These are phyloP conservation scores for Platycercus adscitus DNA, from an alignment of 2,113 vertebrate genomes.

Conservation along the genomic window DNA sequence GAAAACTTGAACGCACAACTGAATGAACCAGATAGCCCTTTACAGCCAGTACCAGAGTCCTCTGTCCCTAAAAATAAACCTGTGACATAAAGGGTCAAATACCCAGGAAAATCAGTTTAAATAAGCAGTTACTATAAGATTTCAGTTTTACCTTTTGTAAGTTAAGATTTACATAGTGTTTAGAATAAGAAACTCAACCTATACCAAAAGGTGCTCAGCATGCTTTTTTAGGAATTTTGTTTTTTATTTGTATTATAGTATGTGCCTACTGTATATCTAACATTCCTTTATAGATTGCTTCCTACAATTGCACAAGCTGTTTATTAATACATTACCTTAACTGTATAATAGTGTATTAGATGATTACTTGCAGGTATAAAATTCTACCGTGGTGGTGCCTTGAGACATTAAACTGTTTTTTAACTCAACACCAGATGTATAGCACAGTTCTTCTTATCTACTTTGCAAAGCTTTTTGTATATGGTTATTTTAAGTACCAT, in stretches of 20 bases:
- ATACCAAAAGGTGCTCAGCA: slow-evolving; percentile 86
- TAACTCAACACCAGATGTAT: slow-evolving; percentile 65
- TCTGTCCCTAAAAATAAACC: slow-evolving; percentile 58
- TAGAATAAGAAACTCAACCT: slow-evolving; percentile 71
- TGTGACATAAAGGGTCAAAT: slow-evolving; percentile 57
- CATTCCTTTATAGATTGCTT: slow-evolving; percentile 81
- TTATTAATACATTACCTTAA: slow-evolving; percentile 66
- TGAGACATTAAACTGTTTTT: slow-evolving; percentile 81
- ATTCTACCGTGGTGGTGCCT: slow-evolving; percentile 86
- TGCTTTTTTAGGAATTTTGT: slow-evolving; percentile 79
- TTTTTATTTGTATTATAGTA: slow-evolving; percentile 81
- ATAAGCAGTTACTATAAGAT: slow-evolving; percentile 55
- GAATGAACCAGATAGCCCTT: slow-evolving; percentile 64
- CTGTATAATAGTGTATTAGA: slow-evolving; percentile 69
- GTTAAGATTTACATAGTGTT: slow-evolving; percentile 74
- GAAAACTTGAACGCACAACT: slow-evolving; percentile 79
- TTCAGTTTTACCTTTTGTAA: slow-evolving; percentile 75
- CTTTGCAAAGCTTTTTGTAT: slow-evolving; percentile 51
- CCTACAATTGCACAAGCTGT: slow-evolving; percentile 75
- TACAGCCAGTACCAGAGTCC: slow-evolving; percentile 65
- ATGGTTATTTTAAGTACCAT: slow-evolving; percentile 52
- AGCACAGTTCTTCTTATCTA: slow-evolving; percentile 64
- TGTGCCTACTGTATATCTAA: slow-evolving; percentile 80
- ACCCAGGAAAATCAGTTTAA: slow-evolving; percentile 44
- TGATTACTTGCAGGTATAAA: slow-evolving; percentile 71